phyloP scores from a whole-genome alignment of 2,888 invertebrate species.

The Drosophila kanekoi region DNA sequence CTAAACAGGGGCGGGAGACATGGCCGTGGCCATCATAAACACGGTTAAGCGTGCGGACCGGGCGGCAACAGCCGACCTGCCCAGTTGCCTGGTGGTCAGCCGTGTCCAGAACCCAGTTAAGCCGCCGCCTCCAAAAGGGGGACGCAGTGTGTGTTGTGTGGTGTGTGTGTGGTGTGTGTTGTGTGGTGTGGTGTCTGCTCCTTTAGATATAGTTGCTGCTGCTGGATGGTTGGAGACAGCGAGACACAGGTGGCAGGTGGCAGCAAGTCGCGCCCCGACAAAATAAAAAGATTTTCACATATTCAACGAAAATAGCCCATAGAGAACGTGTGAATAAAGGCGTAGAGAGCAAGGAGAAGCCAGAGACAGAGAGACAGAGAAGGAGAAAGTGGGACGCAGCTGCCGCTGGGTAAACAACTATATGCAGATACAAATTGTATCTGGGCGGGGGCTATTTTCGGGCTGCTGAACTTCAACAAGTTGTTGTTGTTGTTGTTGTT shows the following conservation, averaged over 20 bases:
- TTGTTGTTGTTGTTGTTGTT: slow-evolving; percentile 26
- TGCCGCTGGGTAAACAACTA: slow-evolving; percentile 39
- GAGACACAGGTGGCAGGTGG: slow-evolving; percentile 9
- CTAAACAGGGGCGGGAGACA: slow-evolving; percentile 33
- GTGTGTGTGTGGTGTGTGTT: slow-evolving; percentile 15
- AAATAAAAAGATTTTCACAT: slow-evolving; percentile 32
- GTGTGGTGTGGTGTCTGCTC: slow-evolving; percentile 23
- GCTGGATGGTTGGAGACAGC: slow-evolving; percentile 13
- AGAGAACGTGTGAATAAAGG: slow-evolving; percentile 12
- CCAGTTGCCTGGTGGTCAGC: slow-evolving; percentile 45
- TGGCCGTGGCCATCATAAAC: slow-evolving; percentile 49
- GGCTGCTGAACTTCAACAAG: slow-evolving; percentile 63
- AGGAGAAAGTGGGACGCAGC: slow-evolving; percentile 60
- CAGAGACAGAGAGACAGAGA: not conserved
- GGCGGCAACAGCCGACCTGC: slow-evolving; percentile 47
- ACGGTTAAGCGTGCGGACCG: slow-evolving; percentile 1
- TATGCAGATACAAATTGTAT: slow-evolving; percentile 28
- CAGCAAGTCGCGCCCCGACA: slow-evolving; percentile 15
- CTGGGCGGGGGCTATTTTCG: slow-evolving; percentile 65
- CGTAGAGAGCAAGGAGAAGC: not conserved
- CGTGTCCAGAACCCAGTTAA: slow-evolving; percentile 4
- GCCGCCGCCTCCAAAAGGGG: slow-evolving; percentile 1
- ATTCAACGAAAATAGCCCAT: slow-evolving; percentile 77
- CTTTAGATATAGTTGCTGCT: slow-evolving; percentile 13
- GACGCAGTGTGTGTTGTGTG: slow-evolving; percentile 10